Evolutionary conservation across 2,113 vertebrate species (phyloP), one percentile per base, ranked within the genome.

Genomic region (Poecile atricapillus): DNA sequence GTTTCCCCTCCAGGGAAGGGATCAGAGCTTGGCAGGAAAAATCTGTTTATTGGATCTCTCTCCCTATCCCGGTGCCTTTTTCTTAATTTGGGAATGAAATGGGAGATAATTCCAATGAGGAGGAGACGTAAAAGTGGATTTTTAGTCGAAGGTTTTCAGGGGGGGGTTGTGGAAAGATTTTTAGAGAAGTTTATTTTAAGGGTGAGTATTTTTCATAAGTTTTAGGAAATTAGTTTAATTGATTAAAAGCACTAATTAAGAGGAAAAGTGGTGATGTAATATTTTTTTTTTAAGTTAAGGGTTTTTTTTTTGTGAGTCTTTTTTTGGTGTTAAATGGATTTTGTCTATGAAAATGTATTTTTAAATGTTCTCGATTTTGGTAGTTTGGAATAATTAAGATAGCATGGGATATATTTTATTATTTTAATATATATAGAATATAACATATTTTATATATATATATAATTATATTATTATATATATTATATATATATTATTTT

Each of bases 31-130:
- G 65, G 75, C 93, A 3, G 71, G 69, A 31, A 85, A n/a, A 18
- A 31, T 74, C 77, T 79, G 31, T 64, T 89, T 28, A 8, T 68
- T 88, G 58, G 89, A 17, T 15, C 35, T 13, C 52, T 35, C 27
- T 24, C 50, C n/a, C 65, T 25, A 0, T 13, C 9, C 28, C 20
- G 2, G 27, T 4, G 28, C 16, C 17, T 50, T 41, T 62, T 25
- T 10, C 58, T 41, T 27, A 12, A 27, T 3, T 50, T 21, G 22
- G 58, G 27, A 41, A 15, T 33, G 35, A 33, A 63, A 25, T 41
- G 2, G 1, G 35, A 41, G 58, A 33, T 10, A 0, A 21, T 77
- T 63, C 52, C 14, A 15, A 28, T 19, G 1, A 59, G 53, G 43
- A 24, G 33, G 7, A 8, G 6, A 31, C 15, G 18, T 3, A 8